Conservation (phyloP, 2,113 vertebrate genomes). For the Dryoscopus gambensis region DNA sequence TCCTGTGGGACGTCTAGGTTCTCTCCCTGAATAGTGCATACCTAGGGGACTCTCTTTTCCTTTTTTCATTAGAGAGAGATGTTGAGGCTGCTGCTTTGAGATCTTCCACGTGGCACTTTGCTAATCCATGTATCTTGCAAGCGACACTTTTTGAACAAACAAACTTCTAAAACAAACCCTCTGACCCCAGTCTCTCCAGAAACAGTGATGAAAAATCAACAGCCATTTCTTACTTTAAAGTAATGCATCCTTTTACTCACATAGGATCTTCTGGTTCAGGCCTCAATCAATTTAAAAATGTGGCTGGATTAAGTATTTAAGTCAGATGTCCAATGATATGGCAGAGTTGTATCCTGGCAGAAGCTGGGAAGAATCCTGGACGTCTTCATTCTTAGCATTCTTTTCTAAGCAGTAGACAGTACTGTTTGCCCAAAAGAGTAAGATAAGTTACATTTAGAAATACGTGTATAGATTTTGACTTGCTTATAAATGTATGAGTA, state of each 20-base stretch:
- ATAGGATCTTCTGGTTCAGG: neutral
- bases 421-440: neutral
- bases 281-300: neutral
- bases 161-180: neutral
- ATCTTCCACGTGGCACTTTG: neutral
- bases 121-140: neutral
- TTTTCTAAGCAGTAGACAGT: neutral
- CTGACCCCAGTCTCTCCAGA: neutral
- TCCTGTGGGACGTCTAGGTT: neutral
- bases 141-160: neutral
- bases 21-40: neutral
- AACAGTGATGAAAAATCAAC: neutral
- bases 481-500: conserved; percentile 30
- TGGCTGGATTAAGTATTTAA: neutral
- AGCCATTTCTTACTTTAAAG: neutral
- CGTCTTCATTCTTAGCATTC: neutral
- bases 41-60: neutral
- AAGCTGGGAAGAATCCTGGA: neutral
- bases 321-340: rapidly evolving
- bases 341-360: neutral
- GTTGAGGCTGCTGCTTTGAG: neutral
- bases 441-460: conserved; percentile 7
- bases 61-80: neutral
- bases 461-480: neutral
- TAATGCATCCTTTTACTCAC: neutral